Evolutionary conservation across 2,797 vertebrate species (phyloP).

Genomic region (Pogonophryne albipinna): DNA sequence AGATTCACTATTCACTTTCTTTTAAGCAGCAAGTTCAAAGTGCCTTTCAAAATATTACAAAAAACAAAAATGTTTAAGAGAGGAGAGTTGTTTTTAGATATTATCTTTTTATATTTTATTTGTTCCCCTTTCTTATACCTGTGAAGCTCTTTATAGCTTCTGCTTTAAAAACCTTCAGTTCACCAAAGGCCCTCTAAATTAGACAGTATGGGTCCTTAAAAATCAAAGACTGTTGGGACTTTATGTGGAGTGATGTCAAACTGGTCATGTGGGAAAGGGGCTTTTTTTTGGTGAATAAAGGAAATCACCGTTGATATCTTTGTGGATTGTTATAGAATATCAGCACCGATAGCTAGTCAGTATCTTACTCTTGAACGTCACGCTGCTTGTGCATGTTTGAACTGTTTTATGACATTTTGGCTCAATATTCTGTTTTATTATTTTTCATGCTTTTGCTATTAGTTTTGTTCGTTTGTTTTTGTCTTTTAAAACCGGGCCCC

Average conservation of each 20-base stretch:
- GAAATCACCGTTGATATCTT: slow-evolving; percentile 27
- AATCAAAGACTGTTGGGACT: not conserved
- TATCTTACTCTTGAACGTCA: slow-evolving; percentile 28
- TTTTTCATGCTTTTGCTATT: too few relatives aligned
- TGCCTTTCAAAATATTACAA: not conserved
- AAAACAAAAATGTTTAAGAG: not conserved
- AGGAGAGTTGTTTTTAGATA: not conserved
- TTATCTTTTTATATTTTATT: not conserved
- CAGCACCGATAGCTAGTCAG: slow-evolving; percentile 35
- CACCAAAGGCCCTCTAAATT: not conserved
- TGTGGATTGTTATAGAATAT: slow-evolving; percentile 7
- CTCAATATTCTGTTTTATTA: too few relatives aligned
- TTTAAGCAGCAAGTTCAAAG: slow-evolving; percentile 1
- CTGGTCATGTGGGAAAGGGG: slow-evolving; percentile 4
- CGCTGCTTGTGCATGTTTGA: slow-evolving; percentile 11
- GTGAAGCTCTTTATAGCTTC: not conserved
- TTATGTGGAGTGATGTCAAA: not conserved
- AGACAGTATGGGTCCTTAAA: not conserved
- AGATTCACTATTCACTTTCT: not conserved
- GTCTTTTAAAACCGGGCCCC: not conserved
- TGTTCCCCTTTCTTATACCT: not conserved
- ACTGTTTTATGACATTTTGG: not conserved
- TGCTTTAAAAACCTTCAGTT: not conserved
- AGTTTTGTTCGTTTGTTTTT: not conserved
- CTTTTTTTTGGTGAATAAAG: slow-evolving; percentile 17